These are phyloP conservation scores for Nothocercus julius DNA, from an alignment of 2,113 vertebrate species.

Conservation along the genomic window DNA sequence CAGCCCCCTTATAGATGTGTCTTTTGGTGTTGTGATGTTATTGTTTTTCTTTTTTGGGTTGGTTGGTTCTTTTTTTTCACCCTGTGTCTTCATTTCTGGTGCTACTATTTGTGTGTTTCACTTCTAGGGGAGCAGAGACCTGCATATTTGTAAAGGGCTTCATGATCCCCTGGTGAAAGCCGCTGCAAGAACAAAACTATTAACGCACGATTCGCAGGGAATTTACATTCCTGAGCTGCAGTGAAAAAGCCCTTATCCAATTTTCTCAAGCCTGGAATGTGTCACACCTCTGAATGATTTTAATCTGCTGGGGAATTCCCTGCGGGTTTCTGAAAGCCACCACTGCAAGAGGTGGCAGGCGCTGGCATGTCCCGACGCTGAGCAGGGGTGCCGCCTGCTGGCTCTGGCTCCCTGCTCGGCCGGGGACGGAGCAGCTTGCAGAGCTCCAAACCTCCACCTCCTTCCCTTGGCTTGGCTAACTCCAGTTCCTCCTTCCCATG, in stretches of 20 bases:
- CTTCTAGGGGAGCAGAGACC: neutral
- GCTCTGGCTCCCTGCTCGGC: neutral
- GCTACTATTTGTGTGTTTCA: too few relatives aligned
- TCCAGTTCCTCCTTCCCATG: neutral
- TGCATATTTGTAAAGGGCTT: neutral
- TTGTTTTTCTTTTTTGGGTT: neutral
- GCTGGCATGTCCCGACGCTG: neutral
- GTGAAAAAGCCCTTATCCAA: neutral
- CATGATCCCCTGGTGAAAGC: neutral
- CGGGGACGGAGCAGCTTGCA: neutral
- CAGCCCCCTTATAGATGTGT: neutral
- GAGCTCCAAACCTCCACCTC: neutral
- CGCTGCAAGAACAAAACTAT: neutral
- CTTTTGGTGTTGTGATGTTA: too few relatives aligned
- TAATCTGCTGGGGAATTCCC: neutral
- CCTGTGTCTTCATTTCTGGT: neutral
- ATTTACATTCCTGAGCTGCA: constrained; percentile 10
- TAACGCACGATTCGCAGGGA: neutral
- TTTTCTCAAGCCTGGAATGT: neutral
- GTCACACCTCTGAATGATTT: neutral
- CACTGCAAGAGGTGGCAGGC: neutral
- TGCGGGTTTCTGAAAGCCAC: neutral
- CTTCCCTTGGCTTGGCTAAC: neutral
- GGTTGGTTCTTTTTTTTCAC: neutral
- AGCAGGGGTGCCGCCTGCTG: neutral